These are phyloP conservation scores for Amphiura filiformis DNA, from an alignment of 35 echinoderm and acorn worm species.

Conservation along the genomic window DNA sequence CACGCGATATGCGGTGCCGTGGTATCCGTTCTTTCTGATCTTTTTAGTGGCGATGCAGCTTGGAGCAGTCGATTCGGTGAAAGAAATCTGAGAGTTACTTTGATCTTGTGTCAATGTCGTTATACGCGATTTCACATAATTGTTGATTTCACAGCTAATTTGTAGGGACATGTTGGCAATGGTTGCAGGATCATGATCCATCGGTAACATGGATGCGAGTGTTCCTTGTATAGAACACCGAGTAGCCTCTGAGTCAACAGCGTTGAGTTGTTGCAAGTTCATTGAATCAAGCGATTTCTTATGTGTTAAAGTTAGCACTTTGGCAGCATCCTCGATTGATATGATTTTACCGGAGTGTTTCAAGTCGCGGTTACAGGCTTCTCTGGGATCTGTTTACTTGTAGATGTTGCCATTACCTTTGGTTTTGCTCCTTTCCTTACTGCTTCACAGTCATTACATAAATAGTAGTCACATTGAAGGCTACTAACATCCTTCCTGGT, in stretches of 20 bases:
- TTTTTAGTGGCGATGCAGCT: background rate
- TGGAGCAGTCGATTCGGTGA: background rate
- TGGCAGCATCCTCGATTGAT: background rate
- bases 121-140: background rate
- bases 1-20: background rate
- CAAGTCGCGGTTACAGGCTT: no score
- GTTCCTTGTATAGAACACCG: background rate
- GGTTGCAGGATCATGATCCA: background rate
- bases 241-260: background rate
- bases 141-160: background rate
- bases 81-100: background rate
- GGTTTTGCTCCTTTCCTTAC: no score
- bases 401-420: no score
- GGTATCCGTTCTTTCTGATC: background rate
- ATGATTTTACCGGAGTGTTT: no score
- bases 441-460: no score
- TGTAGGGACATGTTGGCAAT: background rate
- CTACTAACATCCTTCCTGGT: no score
- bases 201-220: background rate
- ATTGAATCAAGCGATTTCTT: background rate
- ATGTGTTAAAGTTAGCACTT: background rate
- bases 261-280: background rate
- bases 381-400: no score
- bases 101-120: background rate
- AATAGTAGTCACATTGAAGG: no score